Evolutionary conservation across 2,113 vertebrate species (phyloP).

Genomic region (Nannobrachium achirus): DNA sequence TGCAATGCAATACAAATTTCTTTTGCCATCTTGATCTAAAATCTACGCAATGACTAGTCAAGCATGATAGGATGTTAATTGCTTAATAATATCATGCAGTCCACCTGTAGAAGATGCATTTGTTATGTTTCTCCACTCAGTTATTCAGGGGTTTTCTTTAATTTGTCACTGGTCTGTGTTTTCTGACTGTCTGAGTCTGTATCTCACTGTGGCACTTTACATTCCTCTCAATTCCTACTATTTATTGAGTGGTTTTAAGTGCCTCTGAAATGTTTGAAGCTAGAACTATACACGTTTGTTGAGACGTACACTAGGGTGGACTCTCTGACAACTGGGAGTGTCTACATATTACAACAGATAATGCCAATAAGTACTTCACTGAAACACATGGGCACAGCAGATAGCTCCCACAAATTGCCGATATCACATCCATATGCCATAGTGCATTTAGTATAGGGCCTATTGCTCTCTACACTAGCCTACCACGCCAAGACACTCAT

Average conservation of each 20-base stretch:
- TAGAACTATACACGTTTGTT: background rate
- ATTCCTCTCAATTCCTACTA: background rate
- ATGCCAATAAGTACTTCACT: background rate
- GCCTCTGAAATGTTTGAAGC: too few species aligned
- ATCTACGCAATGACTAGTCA: too few species aligned
- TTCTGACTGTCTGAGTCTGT: too few species aligned
- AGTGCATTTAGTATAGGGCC: slow-evolving; percentile 29
- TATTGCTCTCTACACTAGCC: background rate
- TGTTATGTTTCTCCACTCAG: too few species aligned
- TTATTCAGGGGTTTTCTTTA: too few species aligned
- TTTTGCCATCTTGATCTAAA: too few species aligned
- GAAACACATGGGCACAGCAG: slow-evolving; percentile 60
- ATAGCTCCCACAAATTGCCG: slow-evolving; percentile 52
- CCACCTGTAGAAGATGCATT: too few species aligned
- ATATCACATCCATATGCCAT: slow-evolving; percentile 50
- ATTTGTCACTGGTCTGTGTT: too few species aligned
- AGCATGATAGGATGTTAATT: too few species aligned
- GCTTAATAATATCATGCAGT: too few species aligned
- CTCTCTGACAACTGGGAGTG: slow-evolving; percentile 58
- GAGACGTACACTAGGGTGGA: background rate
- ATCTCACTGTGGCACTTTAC: background rate
- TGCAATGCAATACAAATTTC: too few species aligned
- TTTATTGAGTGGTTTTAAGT: background rate
- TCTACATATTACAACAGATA: slow-evolving; percentile 30
- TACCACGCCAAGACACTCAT: background rate